phyloP scores from a whole-genome alignment of 2,797 vertebrate genomes.

The Pyrocephalus nanus region DNA sequence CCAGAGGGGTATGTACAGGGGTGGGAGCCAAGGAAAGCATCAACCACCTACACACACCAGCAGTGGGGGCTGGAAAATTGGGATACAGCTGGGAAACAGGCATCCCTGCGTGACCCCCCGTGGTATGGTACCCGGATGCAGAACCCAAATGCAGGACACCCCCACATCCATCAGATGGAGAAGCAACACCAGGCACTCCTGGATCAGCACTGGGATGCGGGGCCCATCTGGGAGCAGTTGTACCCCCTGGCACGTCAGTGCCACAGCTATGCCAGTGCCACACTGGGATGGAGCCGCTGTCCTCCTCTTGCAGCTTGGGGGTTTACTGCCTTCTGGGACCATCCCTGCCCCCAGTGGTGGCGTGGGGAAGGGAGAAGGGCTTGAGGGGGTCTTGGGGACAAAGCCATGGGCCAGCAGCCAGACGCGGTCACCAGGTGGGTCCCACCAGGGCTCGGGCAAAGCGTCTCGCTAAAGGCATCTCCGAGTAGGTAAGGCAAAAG shows the following conservation, averaged over 20 bases:
- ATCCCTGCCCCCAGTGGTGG: background rate
- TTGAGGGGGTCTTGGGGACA: background rate
- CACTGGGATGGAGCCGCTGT: background rate
- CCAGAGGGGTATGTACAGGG: background rate
- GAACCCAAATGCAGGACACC: background rate
- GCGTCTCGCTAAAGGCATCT: constrained; percentile 87
- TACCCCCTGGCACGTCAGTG: background rate
- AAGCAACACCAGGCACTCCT: background rate
- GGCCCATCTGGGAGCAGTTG: background rate
- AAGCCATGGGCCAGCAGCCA: background rate
- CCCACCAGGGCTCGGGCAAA: constrained; percentile 49
- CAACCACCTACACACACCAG: background rate
- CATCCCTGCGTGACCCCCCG: background rate
- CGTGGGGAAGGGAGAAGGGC: background rate
- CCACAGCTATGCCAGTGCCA: fast-evolving
- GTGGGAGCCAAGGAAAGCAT: background rate
- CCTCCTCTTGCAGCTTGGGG: background rate
- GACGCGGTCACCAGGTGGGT: background rate
- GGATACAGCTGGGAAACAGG: background rate
- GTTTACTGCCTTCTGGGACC: background rate
- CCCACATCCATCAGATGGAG: background rate
- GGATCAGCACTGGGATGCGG: background rate
- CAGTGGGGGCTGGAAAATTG: background rate
- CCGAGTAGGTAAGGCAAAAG: constrained; percentile 92
- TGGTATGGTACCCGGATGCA: background rate